Percentiles rank a stretch among this genome's conserved stretches.
Evolutionary conservation across 2,888 invertebrate genomes (phyloP).

Genomic region (Taenaris catops): DNA sequence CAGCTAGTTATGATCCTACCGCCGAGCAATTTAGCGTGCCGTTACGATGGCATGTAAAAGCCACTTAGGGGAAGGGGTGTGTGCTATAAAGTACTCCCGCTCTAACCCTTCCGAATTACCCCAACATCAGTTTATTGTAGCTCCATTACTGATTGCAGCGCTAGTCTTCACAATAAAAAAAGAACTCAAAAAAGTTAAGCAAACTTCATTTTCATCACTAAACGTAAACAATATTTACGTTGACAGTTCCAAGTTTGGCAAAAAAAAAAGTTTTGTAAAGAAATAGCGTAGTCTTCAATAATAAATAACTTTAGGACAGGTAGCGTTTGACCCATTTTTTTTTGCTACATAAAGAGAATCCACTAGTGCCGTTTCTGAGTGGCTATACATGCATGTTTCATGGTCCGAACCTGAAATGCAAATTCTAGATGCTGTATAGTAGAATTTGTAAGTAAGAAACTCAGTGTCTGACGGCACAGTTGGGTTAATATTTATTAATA

Average conservation of each 20-base stretch:
- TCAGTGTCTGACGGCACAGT: conserved; percentile 2
- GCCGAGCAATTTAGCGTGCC: no score
- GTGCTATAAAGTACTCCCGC: no score
- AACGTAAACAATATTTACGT: no score
- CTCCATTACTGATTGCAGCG: no score
- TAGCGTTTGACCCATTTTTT: conserved; percentile 24
- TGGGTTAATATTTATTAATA: conserved; percentile 16
- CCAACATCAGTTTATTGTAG: no score
- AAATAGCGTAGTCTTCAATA: conserved; percentile 12
- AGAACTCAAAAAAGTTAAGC: no score
- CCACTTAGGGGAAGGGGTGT: no score
- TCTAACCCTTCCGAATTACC: no score
- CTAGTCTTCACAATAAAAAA: no score
- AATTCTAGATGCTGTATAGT: conserved; percentile 15
- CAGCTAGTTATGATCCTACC: no score
- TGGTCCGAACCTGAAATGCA: conserved; percentile 17
- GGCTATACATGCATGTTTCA: conserved; percentile 14
- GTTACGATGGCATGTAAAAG: no score
- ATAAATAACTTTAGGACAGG: conserved; percentile 21
- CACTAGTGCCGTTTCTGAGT: conserved; percentile 15
- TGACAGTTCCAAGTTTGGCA: background rate
- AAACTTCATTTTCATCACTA: no score
- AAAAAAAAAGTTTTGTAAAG: conserved; percentile 7
- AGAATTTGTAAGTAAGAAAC: conserved; percentile 12
- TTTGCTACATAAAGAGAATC: conserved; percentile 18